phyloP scores from a whole-genome alignment of 2,797 vertebrate genomes.

The Pteronotus mesoamericanus region DNA sequence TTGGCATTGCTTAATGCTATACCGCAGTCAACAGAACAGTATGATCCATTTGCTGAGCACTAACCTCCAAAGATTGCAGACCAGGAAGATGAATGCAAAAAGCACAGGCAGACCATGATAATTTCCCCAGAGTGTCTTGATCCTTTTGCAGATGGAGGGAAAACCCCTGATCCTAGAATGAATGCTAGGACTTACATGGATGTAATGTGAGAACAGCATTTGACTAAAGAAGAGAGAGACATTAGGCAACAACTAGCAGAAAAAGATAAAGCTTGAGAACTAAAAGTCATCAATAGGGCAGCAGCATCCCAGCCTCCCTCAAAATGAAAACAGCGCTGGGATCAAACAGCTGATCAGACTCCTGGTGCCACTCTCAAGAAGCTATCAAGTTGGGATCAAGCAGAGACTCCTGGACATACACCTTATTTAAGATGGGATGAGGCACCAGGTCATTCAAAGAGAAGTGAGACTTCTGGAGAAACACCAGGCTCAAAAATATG shows the following conservation, averaged over 20 bases:
- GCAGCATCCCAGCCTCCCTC: constrained; percentile 86
- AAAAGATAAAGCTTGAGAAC: constrained; percentile 98
- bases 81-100: constrained; percentile 98
- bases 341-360: constrained; percentile 97
- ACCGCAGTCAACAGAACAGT: constrained; percentile 98
- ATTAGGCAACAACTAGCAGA: constrained; percentile 98
- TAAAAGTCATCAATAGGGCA: constrained; percentile 97
- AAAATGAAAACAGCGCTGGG: constrained; percentile 98
- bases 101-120: constrained; percentile 96
- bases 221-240: constrained; percentile 99
- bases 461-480: constrained; percentile 96
- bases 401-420: constrained; percentile 97
- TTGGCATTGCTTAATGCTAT: constrained; percentile 98
- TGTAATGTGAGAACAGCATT: constrained; percentile 99
- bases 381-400: constrained; percentile 98
- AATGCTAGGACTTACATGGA: constrained; percentile 98
- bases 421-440: constrained; percentile 98
- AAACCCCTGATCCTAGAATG: constrained; percentile 99
- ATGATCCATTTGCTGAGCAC: constrained; percentile 98
- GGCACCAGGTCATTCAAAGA: constrained; percentile 96
- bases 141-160: constrained; percentile 99
- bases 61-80: constrained; percentile 97
- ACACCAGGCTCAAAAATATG: constrained; percentile 97
- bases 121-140: constrained; percentile 99
- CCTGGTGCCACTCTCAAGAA: constrained; percentile 97